These are phyloP conservation scores for Odontomyia ornata DNA, from an alignment of 2,888 invertebrate species.

Conservation along the genomic window DNA sequence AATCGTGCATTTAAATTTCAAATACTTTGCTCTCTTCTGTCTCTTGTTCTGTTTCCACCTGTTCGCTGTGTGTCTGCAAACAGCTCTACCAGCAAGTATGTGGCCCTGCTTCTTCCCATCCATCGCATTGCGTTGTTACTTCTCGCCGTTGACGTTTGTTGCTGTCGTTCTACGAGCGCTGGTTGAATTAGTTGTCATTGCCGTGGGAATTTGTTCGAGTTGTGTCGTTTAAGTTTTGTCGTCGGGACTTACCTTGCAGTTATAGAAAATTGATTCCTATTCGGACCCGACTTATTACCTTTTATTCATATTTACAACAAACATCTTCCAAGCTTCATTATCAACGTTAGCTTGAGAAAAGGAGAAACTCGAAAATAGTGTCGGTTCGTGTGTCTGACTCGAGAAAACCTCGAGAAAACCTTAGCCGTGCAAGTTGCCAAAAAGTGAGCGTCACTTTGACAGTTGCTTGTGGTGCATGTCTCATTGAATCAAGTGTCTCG, in stretches of 20 bases:
- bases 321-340: too few species aligned
- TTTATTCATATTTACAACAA: too few species aligned
- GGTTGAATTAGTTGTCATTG: conserved; percentile 5
- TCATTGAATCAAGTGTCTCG: too few species aligned
- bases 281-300: too few species aligned
- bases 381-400: neutral
- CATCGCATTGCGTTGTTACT: conserved; percentile 5
- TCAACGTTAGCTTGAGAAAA: too few species aligned
- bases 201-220: conserved; percentile 1
- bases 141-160: neutral
- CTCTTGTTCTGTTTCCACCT: too few species aligned
- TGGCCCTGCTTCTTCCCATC: neutral
- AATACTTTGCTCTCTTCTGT: too few species aligned
- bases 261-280: too few species aligned
- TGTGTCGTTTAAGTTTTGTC: neutral
- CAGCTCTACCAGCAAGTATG: too few species aligned
- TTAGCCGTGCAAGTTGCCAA: neutral
- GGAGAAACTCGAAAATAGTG: neutral
- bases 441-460: conserved; percentile 4
- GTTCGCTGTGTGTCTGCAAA: too few species aligned
- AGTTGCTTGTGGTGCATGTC: neutral
- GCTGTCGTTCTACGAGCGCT: neutral
- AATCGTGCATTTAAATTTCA: too few species aligned
- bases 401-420: neutral
- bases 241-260: neutral